Evolutionary conservation across 1,140 invertebrate species (phyloP), one percentile per base, ranked within the genome.

Genomic region (Drosophila ogumai): DNA sequence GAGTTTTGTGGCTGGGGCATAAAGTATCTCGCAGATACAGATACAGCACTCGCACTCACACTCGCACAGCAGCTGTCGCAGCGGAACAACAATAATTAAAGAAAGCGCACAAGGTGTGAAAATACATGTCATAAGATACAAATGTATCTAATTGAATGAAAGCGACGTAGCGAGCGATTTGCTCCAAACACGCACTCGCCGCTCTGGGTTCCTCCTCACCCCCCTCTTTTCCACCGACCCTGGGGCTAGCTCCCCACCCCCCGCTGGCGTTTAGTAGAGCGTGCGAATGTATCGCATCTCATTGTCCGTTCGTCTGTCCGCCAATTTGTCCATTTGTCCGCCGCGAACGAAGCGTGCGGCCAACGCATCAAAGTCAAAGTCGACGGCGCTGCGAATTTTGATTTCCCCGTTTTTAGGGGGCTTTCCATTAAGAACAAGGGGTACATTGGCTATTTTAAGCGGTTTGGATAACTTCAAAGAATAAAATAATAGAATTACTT

Each of bases 131-230:
- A 90, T 85, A 88, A 90, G 84, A 90, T 88, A 88, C 84, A 88
- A 88, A 88, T 88, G 84, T 90, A 90, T 88, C 84, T 88, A 88
- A 88, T 88, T 88, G 84, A 90, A 90, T 84, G 84, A 82, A 87
- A 80, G 79, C 84, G 66, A 77, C 50, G 50, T 56, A 72, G 65
- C 73, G 40, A 80, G 43, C 73, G 74, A 90, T 90, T 90, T 90
- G 65, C 78, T 90, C 67, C 55, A 81, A 85, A 78, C 84, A 87
- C 85, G 84, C 82, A 88, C 75, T 71, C 63, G 13, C 56, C 36
- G 13, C 22, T 22, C 22, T 22, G 22, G 22, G 22, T 22, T 22
- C 22, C 40, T 19, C 9, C 31, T 32, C 31, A 8, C 5, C 36
- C 13, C 36, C 36, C 36, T 15, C 15, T 38, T 36, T 38, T 34